Conservation (phyloP, 2,888 invertebrate species). For the Rotaria sp. region DNA sequence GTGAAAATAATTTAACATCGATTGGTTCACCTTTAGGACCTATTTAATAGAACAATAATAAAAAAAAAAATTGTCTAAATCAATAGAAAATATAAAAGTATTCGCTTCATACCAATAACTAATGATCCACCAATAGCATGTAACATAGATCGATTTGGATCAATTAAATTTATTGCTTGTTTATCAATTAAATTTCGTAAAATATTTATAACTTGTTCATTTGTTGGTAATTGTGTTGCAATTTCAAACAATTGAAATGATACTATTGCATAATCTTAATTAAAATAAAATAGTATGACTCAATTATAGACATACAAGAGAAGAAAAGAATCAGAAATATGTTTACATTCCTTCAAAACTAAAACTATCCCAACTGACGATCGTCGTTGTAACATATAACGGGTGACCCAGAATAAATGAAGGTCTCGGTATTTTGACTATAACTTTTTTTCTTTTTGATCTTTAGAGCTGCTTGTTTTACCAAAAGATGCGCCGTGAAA, state of each 20-base stretch:
- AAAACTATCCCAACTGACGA: no score
- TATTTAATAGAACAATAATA: slow-evolving; percentile 43
- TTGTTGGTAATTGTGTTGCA: not conserved
- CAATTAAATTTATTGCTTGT: not conserved
- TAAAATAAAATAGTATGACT: not conserved
- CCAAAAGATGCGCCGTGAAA: no score
- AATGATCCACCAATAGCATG: not conserved
- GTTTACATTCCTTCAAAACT: no score
- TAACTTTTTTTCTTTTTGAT: no score
- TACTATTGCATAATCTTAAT: not conserved
- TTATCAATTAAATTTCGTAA: not conserved
- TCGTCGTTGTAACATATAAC: no score
- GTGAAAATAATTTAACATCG: slow-evolving; percentile 85
- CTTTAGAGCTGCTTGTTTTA: no score
- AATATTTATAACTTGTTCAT: not conserved
- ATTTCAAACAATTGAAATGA: slow-evolving; percentile 5
- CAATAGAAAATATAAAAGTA: not conserved
- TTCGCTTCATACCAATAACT: not conserved
- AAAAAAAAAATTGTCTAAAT: not conserved
- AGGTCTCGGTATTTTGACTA: no score
- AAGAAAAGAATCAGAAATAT: no score
- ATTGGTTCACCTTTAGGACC: slow-evolving; percentile 61
- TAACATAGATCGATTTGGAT: not conserved
- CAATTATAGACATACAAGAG: no score
- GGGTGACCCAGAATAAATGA: no score